These are phyloP conservation scores for Xiphorhynchus elegans DNA, from an alignment of 2,113 vertebrate species.

Conservation along the genomic window DNA sequence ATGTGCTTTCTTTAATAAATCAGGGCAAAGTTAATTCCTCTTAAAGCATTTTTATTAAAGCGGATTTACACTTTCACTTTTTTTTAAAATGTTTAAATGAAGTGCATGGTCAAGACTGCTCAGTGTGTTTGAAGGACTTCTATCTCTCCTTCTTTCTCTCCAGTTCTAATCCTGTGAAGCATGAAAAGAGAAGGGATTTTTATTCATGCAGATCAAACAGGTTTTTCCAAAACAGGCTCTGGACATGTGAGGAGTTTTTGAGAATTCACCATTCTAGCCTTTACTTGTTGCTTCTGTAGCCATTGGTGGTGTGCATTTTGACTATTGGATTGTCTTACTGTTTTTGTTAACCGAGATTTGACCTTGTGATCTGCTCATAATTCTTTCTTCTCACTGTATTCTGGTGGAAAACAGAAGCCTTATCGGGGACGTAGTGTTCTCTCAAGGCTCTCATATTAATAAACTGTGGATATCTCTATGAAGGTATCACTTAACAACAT, in stretches of 20 bases:
- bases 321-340: background rate
- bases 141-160: background rate
- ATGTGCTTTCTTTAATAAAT: background rate
- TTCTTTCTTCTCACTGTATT: background rate
- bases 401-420: background rate
- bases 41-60: background rate
- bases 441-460: background rate
- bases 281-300: background rate
- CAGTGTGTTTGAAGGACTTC: background rate
- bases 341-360: background rate
- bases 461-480: background rate
- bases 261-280: background rate
- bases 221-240: background rate
- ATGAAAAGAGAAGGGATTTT: background rate
- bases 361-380: background rate
- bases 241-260: background rate
- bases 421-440: background rate
- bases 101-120: background rate
- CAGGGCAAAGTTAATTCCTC: background rate
- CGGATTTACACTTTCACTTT: background rate
- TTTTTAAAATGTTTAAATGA: background rate
- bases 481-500: background rate
- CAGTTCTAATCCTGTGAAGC: background rate
- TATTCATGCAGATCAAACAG: background rate
- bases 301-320: background rate